phyloP scores from a whole-genome alignment of 2,888 invertebrate genomes.

The Drosophila subquinaria region DNA sequence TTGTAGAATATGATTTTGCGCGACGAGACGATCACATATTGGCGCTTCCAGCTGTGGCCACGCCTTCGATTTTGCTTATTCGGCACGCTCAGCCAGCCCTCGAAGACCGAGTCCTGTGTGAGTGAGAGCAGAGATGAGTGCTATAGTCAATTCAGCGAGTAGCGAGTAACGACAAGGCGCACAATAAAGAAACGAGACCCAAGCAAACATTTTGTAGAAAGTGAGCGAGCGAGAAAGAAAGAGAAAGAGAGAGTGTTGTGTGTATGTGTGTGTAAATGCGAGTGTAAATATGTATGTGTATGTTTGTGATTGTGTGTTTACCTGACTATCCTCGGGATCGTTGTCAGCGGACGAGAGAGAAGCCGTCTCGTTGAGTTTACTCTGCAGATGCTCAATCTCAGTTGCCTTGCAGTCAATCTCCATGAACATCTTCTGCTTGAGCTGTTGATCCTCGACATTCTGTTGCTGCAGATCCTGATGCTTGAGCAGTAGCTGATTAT shows the following conservation, averaged over 20 bases:
- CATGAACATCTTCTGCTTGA: constrained; percentile 93
- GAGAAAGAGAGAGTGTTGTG: constrained; percentile 2
- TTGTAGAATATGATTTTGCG: constrained; percentile 99
- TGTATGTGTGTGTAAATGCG: constrained; percentile 17
- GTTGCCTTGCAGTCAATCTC: constrained; percentile 98
- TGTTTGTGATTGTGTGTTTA: constrained; percentile 40
- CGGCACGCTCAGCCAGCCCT: constrained; percentile 98
- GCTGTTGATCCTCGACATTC: constrained; percentile 91
- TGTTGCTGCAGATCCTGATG: constrained; percentile 95
- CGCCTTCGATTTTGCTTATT: constrained; percentile 97
- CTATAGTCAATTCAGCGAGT: constrained; percentile 55
- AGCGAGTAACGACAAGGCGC: constrained; percentile 27
- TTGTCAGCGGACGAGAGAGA: constrained; percentile 96
- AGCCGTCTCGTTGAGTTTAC: constrained; percentile 95
- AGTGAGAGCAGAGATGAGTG: constrained; percentile 81
- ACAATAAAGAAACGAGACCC: constrained; percentile 5
- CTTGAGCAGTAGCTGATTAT: constrained; percentile 93
- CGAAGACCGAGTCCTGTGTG: constrained; percentile 91
- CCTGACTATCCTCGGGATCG: constrained; percentile 90
- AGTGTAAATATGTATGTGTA: background rate
- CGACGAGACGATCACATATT: constrained; percentile 98
- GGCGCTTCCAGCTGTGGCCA: constrained; percentile 97
- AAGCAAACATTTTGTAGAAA: constrained; percentile 4
- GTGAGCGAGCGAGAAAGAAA: constrained; percentile 6
- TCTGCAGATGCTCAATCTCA: constrained; percentile 96